Evolutionary conservation across 2,888 invertebrate species (phyloP), one percentile per base, ranked within the genome.

Genomic region (Nematopogon swammerdamellus): DNA sequence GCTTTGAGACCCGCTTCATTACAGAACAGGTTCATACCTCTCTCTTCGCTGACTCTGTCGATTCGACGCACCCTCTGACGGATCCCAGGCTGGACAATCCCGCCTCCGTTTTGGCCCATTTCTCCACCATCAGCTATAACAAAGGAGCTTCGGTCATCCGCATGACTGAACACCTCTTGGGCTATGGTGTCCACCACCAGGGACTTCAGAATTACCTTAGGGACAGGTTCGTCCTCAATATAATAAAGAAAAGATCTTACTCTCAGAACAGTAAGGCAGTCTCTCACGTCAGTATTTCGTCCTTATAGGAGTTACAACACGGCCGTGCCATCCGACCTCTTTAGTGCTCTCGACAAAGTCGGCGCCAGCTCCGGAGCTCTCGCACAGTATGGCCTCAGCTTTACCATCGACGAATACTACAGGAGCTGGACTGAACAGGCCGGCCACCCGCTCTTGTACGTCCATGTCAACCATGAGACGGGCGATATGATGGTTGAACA

Each of bases 1-100:
- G 85, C 36, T 62, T 90, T 51, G 82, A 81, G 19, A 81, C 83
- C 6, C 88, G 91, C 58, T 91, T 91, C 59, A 84, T 90, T 1
- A 72, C 81, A 0, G 85, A 87, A 51, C 86, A 88, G 61, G 57
- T 91, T 0, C 91, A 91, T 55, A 64, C 74, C 0, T 83, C 86
- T 4, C 72, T 90, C 50, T 67, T 69, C 0, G 63, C 64, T 53
- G 91, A 91, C 59, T 81, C 85, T n/a, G 67, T 77, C 0, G 63
- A 68, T 19, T 68, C 66, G 17, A 80, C 84, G 0, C 83, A 85
- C 47, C 80, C 91, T 0, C 65, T 91, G 56, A 84, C 80, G 1
- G 74, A 82, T 46, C 62, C 67, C 8, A 65, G 72, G 3, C 82
- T 86, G 0, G 77, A 77, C 8, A 83, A 82, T 6, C 85, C 85